These are phyloP conservation scores for human (Homo sapiens) DNA, from an alignment of 2,113 vertebrate genomes.

Conservation along the genomic window GRCh38 chr3:16181001-16181500, in stretches of 20 bases:
- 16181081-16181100: neutral
- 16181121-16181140: neutral
- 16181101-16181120: neutral
- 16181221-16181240: neutral
- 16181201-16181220: neutral
- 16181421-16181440: neutral
- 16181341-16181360: no score
- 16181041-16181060: neutral
- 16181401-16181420: neutral
- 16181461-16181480: neutral
- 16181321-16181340: neutral
- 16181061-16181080: neutral
- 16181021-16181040: neutral
- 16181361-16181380: neutral
- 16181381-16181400: neutral
- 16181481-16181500: neutral
- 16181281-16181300: neutral
- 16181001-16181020: neutral
- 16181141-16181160: neutral
- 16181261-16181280: neutral
- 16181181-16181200: neutral
- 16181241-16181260: rapidly evolving
- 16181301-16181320: neutral
- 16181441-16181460: neutral
- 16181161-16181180: neutral